Base-by-base conservation (phyloP, 1,140 invertebrate genomes). In the Calycopis cecrops region DNA sequence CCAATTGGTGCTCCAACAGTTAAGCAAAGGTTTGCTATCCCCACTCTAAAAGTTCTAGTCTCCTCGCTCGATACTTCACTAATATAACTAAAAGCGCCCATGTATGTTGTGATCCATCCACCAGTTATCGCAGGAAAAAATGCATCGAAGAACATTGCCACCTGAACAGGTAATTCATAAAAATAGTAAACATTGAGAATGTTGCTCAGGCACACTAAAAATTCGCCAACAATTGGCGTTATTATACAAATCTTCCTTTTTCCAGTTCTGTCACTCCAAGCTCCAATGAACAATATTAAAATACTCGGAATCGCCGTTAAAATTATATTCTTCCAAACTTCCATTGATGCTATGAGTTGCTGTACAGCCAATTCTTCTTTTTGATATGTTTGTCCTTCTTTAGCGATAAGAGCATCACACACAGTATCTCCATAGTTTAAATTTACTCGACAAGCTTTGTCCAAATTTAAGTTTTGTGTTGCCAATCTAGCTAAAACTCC, bases 1-100 rank as follows among this genome's bases (percentile, higher is more conserved):
- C 93, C 94, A 10, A 95, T 91, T 0, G 94, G 94, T 33, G 93
- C 91, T 7, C 94, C 94, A 17, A 94, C 88, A 1, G 93, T 94
- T 52, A 94, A 90, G 67, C 94, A 94, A 1, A 95, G 89, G 76
- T 94, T 97, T 48, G 94, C 92, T 8, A 96, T 91, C 9, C 94
- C 95, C 47, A 97, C 93, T 59, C 95, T 83, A n/a, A 94, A 87
- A 0, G 95, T 97, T 58, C 95, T 90, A 14, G 91, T 92, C 72
- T 94, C 91, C 57, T 93, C 90, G n/a, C 91, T 92, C 1, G 95
- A 95, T 33, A 96, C 92, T 74, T 97, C 95, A 38, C 92, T 93
- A n/a, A 97, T 93, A 69, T 96, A 97, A 76, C 95, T 96, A 81
- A 97, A 97, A 17, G 94, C 92, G 3, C 94, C 94, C 92, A 97